Percentiles rank a stretch among this genome's conserved stretches.
These are phyloP conservation scores for Plodia interpunctella DNA, from an alignment of 1,140 invertebrate genomes.

Conservation along the genomic window DNA sequence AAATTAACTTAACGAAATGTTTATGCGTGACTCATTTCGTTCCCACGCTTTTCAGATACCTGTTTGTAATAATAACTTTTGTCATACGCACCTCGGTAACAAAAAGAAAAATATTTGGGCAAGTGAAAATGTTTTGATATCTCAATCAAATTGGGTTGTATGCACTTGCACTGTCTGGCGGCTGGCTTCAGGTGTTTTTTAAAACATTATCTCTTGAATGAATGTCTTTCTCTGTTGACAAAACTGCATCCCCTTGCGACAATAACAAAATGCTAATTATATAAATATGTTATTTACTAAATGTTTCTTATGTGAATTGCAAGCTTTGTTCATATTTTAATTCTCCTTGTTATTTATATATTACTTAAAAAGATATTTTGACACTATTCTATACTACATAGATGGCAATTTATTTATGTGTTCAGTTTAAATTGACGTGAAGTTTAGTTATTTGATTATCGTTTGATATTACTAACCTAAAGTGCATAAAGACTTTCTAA, in stretches of 20 bases:
- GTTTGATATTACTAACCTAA: not conserved
- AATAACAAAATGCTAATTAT: slow-evolving; percentile 11
- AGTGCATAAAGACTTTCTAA: slow-evolving; percentile 35
- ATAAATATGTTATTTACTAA: not conserved
- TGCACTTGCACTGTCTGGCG: slow-evolving; percentile 8
- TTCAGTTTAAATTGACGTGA: no score
- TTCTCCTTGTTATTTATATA: no score
- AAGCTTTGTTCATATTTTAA: no score
- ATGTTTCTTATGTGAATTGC: not conserved
- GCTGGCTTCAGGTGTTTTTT: slow-evolving; percentile 28
- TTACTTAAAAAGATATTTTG: no score
- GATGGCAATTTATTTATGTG: no score
- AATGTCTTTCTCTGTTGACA: slow-evolving; percentile 12
- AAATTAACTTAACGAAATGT: no score
- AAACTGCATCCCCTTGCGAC: not conserved
- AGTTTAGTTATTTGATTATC: no score
- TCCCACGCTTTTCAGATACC: slow-evolving; percentile 25
- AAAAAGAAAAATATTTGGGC: slow-evolving; percentile 46
- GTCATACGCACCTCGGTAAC: slow-evolving; percentile 26
- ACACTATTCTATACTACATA: no score
- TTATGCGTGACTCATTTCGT: not conserved
- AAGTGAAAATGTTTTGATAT: slow-evolving; percentile 47
- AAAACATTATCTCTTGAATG: slow-evolving; percentile 31
- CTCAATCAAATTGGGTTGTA: slow-evolving; percentile 41
- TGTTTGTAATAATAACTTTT: slow-evolving; percentile 3